Base-by-base conservation (phyloP, 2,797 vertebrate species). In the Clarias platycephalus region DNA sequence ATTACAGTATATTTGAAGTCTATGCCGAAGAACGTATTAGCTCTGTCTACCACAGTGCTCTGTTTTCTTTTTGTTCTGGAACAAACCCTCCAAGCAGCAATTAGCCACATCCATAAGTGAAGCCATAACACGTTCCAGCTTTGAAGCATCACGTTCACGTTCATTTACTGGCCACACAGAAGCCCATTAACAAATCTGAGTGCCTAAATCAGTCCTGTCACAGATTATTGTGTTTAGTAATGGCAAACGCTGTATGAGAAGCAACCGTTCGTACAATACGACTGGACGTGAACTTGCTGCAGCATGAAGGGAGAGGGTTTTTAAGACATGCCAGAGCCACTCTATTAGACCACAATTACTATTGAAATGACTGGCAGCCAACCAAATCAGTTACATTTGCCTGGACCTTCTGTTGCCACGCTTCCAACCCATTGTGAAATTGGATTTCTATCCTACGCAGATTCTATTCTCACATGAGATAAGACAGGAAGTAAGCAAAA, bases 291-390 rank as follows among this genome's bases (percentile, higher is more conserved):
- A 90, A 91, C 89, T 89, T 86, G 87, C 89, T 86, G 84, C 87
- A 90, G 77, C 87, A 90, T 89, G 86, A 91, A 92, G 86, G 87
- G 70, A 87, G 60, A 90, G 84, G 81, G 90, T 87, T 88, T 91
- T 49, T 80, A 85, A 89, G 89, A 91, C 88, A 85, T 85, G 87
- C 88, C 88, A 81, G 86, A 90, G 89, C 86, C 91, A 90, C 92
- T 89, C 88, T 90, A 92, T 94, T 94, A 93, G 90, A 92, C 89
- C 91, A 90, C 91, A 92, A 93, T 94, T 93, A 95, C 91, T 90
- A 92, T 87, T 90, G 88, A 92, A 92, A 93, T 92, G 90, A 93
- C 88, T 88, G 89, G 85, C 85, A 88, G 85, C 81, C 90, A 92
- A 93, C 92, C 91, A 92, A 93, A 89, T 88, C 87, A 89, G 85